A percentile compares a stretch with the other conserved stretches of the same genome.
Evolutionary conservation across 2,888 invertebrate species (phyloP).

Genomic region (Galeopsomyia nigrocyanea): DNA sequence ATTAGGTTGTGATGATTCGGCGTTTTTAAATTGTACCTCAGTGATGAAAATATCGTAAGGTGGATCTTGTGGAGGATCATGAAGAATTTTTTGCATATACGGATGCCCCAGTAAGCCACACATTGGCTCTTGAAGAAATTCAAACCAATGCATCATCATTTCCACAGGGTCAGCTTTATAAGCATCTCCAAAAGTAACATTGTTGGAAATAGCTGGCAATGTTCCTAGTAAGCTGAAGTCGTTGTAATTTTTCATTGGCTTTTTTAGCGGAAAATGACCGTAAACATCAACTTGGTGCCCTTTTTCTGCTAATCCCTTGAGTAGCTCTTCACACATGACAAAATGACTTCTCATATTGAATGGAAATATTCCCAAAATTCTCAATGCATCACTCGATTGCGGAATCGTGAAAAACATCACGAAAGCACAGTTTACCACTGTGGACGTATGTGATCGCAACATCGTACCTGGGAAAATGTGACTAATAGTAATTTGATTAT

Average conservation of each 20-base stretch:
- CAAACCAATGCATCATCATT: slow-evolving; percentile 36
- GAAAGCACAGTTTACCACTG: not conserved
- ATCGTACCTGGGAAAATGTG: no score
- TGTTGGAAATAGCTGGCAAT: slow-evolving; percentile 34
- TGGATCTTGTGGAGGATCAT: slow-evolving; percentile 49
- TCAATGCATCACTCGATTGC: slow-evolving; percentile 59
- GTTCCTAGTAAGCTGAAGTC: slow-evolving; percentile 51
- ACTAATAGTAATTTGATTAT: no score
- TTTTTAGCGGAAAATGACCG: slow-evolving; percentile 53
- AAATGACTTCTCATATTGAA: slow-evolving; percentile 69
- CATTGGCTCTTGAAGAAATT: slow-evolving; percentile 17
- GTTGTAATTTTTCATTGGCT: slow-evolving; percentile 50
- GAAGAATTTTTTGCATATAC: slow-evolving; percentile 44
- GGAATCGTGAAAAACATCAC: not conserved
- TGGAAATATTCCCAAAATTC: slow-evolving; percentile 68
- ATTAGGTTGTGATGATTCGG: no score
- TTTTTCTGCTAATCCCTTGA: slow-evolving; percentile 65
- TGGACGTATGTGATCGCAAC: no score
- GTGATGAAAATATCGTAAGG: slow-evolving; percentile 51
- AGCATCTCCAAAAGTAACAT: not conserved
- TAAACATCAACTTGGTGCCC: slow-evolving; percentile 68
- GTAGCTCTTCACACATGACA: slow-evolving; percentile 66
- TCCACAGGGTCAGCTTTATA: slow-evolving; percentile 4
- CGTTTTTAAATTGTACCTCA: slow-evolving; percentile 45
- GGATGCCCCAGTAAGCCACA: slow-evolving; percentile 45